These are phyloP conservation scores for Pampus argenteus DNA, from an alignment of 2,797 vertebrate species.

Conservation along the genomic window DNA sequence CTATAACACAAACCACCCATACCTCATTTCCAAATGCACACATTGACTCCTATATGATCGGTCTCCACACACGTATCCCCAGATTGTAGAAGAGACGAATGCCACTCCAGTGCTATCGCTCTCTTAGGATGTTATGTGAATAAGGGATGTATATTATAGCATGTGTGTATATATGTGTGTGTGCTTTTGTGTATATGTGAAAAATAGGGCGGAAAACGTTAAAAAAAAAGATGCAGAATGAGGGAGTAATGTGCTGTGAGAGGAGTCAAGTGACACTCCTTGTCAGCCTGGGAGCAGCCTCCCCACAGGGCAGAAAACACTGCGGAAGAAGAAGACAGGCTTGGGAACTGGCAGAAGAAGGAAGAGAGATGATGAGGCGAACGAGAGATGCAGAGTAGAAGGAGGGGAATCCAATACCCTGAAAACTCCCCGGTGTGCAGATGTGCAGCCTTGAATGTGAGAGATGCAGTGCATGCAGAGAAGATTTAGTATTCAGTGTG, in stretches of 20 bases:
- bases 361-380: slow-evolving; percentile 49
- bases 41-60: slow-evolving; percentile 17
- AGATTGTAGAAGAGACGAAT: slow-evolving; percentile 16
- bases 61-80: slow-evolving; percentile 1
- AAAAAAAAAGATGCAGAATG: slow-evolving; percentile 42
- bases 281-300: slow-evolving; percentile 49
- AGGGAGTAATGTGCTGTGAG: slow-evolving; percentile 49
- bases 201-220: slow-evolving; percentile 7
- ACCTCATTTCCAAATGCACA: slow-evolving; percentile 36
- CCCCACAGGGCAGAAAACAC: slow-evolving; percentile 52
- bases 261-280: slow-evolving; percentile 49
- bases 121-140: neutral
- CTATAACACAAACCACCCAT: slow-evolving; percentile 30
- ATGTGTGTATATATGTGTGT: slow-evolving; percentile 4
- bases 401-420: slow-evolving; percentile 35
- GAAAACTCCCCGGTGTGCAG: slow-evolving; percentile 44
- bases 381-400: slow-evolving; percentile 26
- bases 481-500: slow-evolving; percentile 28
- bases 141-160: neutral
- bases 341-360: slow-evolving; percentile 35
- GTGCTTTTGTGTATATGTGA: slow-evolving; percentile 3
- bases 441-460: slow-evolving; percentile 34
- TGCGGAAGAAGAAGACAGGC: slow-evolving; percentile 51
- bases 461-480: slow-evolving; percentile 10
- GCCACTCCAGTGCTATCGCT: slow-evolving; percentile 4